phyloP scores from a whole-genome alignment of 2,797 vertebrate species.

The Prunella strophiata region DNA sequence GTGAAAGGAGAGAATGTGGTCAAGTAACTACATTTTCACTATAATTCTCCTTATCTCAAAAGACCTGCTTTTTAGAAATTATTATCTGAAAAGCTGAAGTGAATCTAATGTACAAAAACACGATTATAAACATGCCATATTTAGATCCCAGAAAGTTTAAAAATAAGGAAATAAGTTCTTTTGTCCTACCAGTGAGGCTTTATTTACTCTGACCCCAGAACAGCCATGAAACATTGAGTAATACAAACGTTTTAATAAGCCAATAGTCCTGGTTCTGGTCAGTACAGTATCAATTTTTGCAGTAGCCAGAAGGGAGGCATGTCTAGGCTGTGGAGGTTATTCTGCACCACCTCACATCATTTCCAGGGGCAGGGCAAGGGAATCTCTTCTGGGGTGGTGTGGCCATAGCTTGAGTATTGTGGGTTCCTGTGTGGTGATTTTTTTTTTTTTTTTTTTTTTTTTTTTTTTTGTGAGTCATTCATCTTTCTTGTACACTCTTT shows the following conservation, averaged over 20 bases:
- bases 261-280: background rate
- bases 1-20: background rate
- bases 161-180: background rate
- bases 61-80: background rate
- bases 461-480: background rate
- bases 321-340: background rate
- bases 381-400: accelerated
- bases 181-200: background rate
- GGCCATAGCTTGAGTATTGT: accelerated
- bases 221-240: background rate
- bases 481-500: background rate
- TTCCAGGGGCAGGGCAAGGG: background rate
- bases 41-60: background rate
- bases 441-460: background rate
- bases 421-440: background rate
- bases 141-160: background rate
- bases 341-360: background rate
- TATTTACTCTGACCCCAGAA: background rate
- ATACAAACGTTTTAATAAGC: background rate
- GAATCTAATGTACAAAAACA: background rate
- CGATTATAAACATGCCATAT: background rate
- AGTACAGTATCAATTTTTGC: background rate
- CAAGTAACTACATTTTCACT: background rate
- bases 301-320: background rate
- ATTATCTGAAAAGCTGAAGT: background rate